These are phyloP conservation scores for Scaptomyza polygonia DNA, from an alignment of 2,888 invertebrate species.

Conservation along the genomic window DNA sequence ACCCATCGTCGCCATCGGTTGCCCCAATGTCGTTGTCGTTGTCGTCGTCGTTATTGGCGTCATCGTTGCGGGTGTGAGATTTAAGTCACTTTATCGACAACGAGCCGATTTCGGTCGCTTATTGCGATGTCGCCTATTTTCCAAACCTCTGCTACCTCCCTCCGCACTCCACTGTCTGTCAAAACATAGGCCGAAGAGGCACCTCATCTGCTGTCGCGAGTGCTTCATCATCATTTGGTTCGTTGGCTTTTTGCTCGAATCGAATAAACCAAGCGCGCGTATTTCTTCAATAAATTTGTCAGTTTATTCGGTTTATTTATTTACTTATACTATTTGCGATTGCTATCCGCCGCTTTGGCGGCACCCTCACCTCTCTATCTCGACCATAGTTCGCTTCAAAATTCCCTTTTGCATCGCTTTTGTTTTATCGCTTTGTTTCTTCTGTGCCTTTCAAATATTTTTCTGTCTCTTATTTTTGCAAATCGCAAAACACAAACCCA, in stretches of 20 bases:
- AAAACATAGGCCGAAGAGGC: slow-evolving; percentile 6
- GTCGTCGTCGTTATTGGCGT: slow-evolving; percentile 35
- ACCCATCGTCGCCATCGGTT: slow-evolving; percentile 43
- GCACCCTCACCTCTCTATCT: not conserved
- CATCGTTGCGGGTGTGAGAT: slow-evolving; percentile 76
- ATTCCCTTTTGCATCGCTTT: slow-evolving; percentile 60
- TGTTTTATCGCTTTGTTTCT: slow-evolving; percentile 68
- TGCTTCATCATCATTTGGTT: slow-evolving; percentile 51
- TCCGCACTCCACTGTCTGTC: too few relatives aligned
- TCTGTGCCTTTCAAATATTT: slow-evolving; percentile 73
- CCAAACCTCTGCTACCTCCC: not conserved
- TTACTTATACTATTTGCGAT: slow-evolving; percentile 80
- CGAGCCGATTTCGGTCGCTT: slow-evolving; percentile 70
- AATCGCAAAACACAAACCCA: slow-evolving; percentile 5
- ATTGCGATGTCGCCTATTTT: slow-evolving; percentile 55
- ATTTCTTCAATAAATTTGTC: slow-evolving; percentile 81
- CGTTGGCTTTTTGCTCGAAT: slow-evolving; percentile 55
- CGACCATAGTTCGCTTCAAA: slow-evolving; percentile 37
- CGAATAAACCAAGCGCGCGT: slow-evolving; percentile 62
- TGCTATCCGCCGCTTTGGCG: slow-evolving; percentile 35
- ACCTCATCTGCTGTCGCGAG: slow-evolving; percentile 17
- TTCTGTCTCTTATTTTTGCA: slow-evolving; percentile 51
- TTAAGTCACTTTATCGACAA: slow-evolving; percentile 81
- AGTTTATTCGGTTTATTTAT: slow-evolving; percentile 81
- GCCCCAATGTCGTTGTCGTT: slow-evolving; percentile 24